phyloP scores from a whole-genome alignment of 2,797 vertebrate genomes.

The Tinamus major region DNA sequence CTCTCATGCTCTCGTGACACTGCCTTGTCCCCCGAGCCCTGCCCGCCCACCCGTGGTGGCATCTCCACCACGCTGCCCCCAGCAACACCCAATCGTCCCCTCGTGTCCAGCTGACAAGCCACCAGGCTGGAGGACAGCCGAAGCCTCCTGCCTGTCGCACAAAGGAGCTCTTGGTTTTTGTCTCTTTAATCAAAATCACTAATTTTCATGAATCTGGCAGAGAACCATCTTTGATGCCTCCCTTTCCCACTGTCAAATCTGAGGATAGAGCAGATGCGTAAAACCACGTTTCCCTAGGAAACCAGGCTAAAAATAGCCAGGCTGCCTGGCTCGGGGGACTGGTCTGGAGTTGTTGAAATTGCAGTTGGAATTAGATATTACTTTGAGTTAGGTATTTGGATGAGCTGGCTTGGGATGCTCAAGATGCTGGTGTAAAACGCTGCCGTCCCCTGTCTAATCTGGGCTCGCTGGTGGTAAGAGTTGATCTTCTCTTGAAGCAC shows the following conservation, averaged over 20 bases:
- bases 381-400: neutral
- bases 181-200: neutral
- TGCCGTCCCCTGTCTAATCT: neutral
- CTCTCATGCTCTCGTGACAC: accelerated
- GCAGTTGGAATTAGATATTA: neutral
- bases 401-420: accelerated
- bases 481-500: accelerated
- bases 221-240: neutral
- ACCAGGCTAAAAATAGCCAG: conserved; percentile 47
- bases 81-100: neutral
- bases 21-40: neutral
- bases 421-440: neutral
- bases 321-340: neutral
- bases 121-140: accelerated
- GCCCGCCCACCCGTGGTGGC: neutral
- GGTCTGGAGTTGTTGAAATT: neutral
- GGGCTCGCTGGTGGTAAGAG: accelerated
- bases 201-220: neutral
- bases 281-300: conserved; percentile 53
- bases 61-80: neutral
- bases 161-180: neutral
- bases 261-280: conserved; percentile 34
- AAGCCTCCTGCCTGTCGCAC: neutral
- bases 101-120: neutral
- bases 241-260: neutral